Evolutionary conservation across 2,888 invertebrate species (phyloP), one percentile per base, ranked within the genome.

Genomic region (Priapulus caudatus): DNA sequence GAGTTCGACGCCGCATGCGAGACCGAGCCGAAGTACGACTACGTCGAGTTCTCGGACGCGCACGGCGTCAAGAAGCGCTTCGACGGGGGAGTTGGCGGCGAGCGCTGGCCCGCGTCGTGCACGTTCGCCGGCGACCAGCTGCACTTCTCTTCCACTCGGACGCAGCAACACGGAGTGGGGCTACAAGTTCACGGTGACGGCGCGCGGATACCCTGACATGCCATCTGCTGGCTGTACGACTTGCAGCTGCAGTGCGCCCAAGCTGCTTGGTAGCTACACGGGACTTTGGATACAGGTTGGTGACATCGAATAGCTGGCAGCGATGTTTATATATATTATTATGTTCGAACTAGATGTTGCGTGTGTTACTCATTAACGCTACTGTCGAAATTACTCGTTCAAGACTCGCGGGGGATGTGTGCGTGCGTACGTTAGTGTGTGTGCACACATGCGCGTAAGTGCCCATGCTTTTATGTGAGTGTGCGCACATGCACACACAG

Each of bases 151-250:
- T 69, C 52, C 67, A 67, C 45, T 67, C 69, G 1, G 69, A 70
- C 59, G 64, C 59, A 65, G 66, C 56, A 68, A 69, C 60, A 67
- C 65, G 23, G 69, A 69, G 49, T 70, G 69, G 69, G 69, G 68
- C 18, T 69, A 70, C 59, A 68, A 68, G 58, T 70, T 69, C 54
- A 67, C 64, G 59, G 68, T 68, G 48, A 66, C 65, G 4, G 69
- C 69, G 1, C 60, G 65, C 52, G 69, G 69, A 1, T 63, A 61
- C 51, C 67, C 67, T 3, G 68, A 69, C 45, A 58, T 65, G 23
- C 64, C 65, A 1, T 67, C 18, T 63, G 63, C 19, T 68, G 68
- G 68, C 62, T 66, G 21, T 67, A 64, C 61, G 69, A 69, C 55
- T 61, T 68, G 4, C 65, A 68, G 54, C 63, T 69, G 2, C 59